Evolutionary conservation across 2,888 invertebrate species (phyloP).

Genomic region (Macropis europaea): DNA sequence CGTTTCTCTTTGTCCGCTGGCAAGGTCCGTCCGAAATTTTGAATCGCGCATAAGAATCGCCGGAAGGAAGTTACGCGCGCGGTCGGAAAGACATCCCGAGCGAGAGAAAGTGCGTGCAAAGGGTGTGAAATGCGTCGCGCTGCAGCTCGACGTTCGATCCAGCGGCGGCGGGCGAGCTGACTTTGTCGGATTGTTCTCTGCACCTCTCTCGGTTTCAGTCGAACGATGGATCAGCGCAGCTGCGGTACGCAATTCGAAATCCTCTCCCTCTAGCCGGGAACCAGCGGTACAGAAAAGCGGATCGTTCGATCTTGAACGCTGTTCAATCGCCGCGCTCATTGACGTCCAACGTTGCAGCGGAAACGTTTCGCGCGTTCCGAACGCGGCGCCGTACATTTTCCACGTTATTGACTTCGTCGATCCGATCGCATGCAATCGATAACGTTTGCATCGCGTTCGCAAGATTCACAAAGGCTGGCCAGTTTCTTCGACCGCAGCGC

Average conservation of each 20-base stretch:
- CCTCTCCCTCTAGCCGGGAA: conserved; percentile 43
- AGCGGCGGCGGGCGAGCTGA: conserved; percentile 47
- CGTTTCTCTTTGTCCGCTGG: conserved; percentile 36
- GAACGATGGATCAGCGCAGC: conserved; percentile 44
- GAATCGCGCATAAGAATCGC: conserved; percentile 26
- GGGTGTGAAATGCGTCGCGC: conserved; percentile 63
- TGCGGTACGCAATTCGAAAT: conserved; percentile 46
- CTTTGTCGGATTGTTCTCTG: conserved; percentile 39
- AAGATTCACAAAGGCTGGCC: conserved; percentile 9
- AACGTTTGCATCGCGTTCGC: conserved; percentile 29
- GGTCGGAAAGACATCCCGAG: conserved; percentile 2
- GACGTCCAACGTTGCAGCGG: conserved; percentile 18
- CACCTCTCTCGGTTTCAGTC: conserved; percentile 31
- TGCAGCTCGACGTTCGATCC: conserved; percentile 64
- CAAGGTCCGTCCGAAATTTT: conserved; percentile 47
- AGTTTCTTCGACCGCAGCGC: neutral
- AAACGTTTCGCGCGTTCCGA: conserved; percentile 58
- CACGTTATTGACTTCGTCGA: conserved; percentile 49
- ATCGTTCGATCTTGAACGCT: conserved; percentile 12
- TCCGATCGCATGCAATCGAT: conserved; percentile 57
- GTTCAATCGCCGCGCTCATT: conserved; percentile 39
- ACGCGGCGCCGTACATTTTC: conserved; percentile 53
- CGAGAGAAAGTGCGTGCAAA: conserved; percentile 45
- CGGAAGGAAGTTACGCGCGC: conserved; percentile 44
- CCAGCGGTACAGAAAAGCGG: conserved; percentile 29